These are phyloP conservation scores for Nymphalis io DNA, from an alignment of 1,140 invertebrate genomes.

Conservation along the genomic window DNA sequence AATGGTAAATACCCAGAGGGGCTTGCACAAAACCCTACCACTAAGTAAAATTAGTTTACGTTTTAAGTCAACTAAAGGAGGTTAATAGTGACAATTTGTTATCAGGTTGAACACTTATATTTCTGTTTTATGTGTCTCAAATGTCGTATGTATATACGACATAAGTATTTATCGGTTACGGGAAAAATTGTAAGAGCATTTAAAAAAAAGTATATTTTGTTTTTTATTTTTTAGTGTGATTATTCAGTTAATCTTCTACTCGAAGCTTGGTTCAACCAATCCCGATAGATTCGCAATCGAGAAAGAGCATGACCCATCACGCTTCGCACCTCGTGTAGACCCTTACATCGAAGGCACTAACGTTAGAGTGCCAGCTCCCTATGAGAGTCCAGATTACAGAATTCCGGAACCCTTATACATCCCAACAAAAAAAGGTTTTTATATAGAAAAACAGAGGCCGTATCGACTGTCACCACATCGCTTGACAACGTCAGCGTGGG, in stretches of 20 bases:
- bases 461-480: constrained; percentile 44
- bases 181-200: too few species aligned
- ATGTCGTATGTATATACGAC: too few species aligned
- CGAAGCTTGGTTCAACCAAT: neutral
- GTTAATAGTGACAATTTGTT: too few species aligned
- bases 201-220: too few species aligned
- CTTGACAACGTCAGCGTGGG: neutral
- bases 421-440: neutral
- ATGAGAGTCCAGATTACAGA: constrained; percentile 45
- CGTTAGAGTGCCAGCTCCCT: neutral
- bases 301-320: constrained; percentile 25
- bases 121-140: too few species aligned
- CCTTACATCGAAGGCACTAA: constrained; percentile 12
- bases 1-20: too few species aligned
- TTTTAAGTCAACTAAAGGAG: too few species aligned
- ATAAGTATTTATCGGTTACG: too few species aligned
- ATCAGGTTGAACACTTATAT: too few species aligned
- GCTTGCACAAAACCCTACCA: too few species aligned
- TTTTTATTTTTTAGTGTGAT: neutral
- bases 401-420: constrained; percentile 35
- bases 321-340: constrained; percentile 10
- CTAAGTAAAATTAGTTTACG: too few species aligned
- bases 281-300: neutral
- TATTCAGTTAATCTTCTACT: neutral
- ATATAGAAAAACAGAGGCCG: constrained; percentile 44